Percentiles rank a stretch among this genome's conserved stretches.
Evolutionary conservation across 2,113 vertebrate species (phyloP).

Genomic region (Gallinago paraguaiae): DNA sequence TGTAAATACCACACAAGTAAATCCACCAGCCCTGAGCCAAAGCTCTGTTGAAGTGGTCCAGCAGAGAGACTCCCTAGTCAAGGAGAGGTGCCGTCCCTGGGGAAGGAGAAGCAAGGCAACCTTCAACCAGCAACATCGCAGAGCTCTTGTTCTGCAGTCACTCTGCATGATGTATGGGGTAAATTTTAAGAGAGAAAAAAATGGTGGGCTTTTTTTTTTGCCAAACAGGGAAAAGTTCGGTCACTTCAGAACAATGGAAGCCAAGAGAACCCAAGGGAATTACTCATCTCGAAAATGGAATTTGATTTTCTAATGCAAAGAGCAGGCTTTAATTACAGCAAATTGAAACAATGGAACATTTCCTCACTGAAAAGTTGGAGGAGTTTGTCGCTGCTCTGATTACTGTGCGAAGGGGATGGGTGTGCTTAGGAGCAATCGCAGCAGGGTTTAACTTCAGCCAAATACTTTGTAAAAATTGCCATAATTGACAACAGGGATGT

Average conservation of each 20-base stretch:
- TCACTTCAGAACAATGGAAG: background rate
- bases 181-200: background rate
- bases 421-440: background rate
- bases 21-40: background rate
- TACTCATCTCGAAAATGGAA: background rate
- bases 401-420: background rate
- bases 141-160: background rate
- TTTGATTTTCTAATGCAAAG: slow-evolving; percentile 48
- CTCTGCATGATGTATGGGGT: background rate
- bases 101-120: background rate
- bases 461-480: background rate
- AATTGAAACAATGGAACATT: slow-evolving; percentile 36
- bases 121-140: background rate
- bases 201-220: background rate
- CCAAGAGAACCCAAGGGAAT: background rate
- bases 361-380: slow-evolving; percentile 7
- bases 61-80: background rate
- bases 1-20: background rate
- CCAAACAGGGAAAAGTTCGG: background rate
- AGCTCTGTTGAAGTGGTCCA: background rate
- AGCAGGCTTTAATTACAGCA: slow-evolving; percentile 32
- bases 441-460: background rate
- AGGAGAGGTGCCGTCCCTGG: background rate
- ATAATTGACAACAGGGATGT: background rate
- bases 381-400: background rate